Evolutionary conservation across 2,113 vertebrate genomes (phyloP).

Genomic region (Otolemur garnettii): DNA sequence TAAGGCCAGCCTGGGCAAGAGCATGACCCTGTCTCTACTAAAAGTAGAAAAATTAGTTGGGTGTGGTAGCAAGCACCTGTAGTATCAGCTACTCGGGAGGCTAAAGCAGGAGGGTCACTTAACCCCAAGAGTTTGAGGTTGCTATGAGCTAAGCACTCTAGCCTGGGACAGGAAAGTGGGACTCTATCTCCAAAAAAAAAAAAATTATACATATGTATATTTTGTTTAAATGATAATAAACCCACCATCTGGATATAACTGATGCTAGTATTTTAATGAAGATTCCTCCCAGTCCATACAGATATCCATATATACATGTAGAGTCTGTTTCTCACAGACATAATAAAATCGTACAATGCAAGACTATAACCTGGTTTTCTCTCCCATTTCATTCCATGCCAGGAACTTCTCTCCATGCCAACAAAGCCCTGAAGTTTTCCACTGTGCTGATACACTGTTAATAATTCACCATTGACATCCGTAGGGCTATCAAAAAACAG

Average conservation of each 20-base stretch:
- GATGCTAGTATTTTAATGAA: not conserved
- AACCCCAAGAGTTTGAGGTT: not conserved
- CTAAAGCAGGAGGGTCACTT: not conserved
- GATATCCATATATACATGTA: fast-evolving
- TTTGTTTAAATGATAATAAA: not conserved
- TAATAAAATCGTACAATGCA: too few species aligned
- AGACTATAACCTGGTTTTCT: not conserved
- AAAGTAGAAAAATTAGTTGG: too few species aligned
- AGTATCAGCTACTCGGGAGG: too few species aligned
- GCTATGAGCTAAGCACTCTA: not conserved
- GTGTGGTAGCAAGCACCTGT: too few species aligned
- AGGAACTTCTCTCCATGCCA: not conserved
- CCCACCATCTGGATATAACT: too few species aligned
- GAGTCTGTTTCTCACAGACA: not conserved
- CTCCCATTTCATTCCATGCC: not conserved
- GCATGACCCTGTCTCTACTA: too few species aligned
- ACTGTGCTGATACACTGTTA: not conserved
- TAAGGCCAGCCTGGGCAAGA: too few species aligned
- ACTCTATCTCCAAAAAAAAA: too few species aligned
- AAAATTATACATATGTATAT: not conserved
- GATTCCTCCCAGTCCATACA: not conserved
- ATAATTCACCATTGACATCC: conserved; percentile 33
- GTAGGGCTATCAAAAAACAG: not conserved
- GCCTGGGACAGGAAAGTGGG: not conserved
- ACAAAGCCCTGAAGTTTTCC: not conserved